phyloP scores from a whole-genome alignment of 2,888 invertebrate genomes.

The Scaptomyza parva region DNA sequence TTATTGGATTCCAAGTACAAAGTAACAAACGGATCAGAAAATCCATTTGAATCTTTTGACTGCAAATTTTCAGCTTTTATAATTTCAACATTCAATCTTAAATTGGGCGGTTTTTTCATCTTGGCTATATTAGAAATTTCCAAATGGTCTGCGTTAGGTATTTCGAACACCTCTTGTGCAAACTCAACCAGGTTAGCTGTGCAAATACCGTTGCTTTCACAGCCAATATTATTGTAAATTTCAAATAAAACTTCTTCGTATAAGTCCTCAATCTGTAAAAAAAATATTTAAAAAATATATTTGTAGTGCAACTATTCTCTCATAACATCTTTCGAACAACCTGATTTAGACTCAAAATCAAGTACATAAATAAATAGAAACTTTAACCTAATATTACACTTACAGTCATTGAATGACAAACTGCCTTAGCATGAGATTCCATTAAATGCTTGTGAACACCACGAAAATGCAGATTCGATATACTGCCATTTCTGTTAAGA shows the following conservation, averaged over 20 bases:
- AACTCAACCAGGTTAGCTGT: conserved; percentile 90
- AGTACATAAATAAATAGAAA: too few relatives aligned
- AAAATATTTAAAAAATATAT: not conserved
- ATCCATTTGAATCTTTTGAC: conserved; percentile 95
- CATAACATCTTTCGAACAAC: too few relatives aligned
- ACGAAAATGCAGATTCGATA: conserved; percentile 89
- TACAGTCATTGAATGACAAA: conserved; percentile 93
- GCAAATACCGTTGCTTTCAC: conserved; percentile 89
- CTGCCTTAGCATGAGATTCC: conserved; percentile 89
- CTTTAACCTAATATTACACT: conserved; percentile 85
- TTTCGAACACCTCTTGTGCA: conserved; percentile 91
- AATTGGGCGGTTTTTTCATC: conserved; percentile 92
- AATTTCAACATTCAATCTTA: conserved; percentile 93
- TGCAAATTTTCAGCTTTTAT: conserved; percentile 94
- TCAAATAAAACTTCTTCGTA: conserved; percentile 93
- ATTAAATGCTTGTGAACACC: conserved; percentile 92
- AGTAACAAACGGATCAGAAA: conserved; percentile 98
- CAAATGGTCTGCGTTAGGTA: conserved; percentile 91
- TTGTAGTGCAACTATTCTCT: too few relatives aligned
- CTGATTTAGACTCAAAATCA: too few relatives aligned
- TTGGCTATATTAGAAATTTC: conserved; percentile 89
- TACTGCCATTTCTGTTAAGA: conserved; percentile 85
- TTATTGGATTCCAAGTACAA: conserved; percentile 92
- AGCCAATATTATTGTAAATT: conserved; percentile 93
- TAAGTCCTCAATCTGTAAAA: conserved; percentile 89